Evolutionary conservation across 2,113 vertebrate genomes (phyloP).

Genomic region (Emydocephalus ijimae): DNA sequence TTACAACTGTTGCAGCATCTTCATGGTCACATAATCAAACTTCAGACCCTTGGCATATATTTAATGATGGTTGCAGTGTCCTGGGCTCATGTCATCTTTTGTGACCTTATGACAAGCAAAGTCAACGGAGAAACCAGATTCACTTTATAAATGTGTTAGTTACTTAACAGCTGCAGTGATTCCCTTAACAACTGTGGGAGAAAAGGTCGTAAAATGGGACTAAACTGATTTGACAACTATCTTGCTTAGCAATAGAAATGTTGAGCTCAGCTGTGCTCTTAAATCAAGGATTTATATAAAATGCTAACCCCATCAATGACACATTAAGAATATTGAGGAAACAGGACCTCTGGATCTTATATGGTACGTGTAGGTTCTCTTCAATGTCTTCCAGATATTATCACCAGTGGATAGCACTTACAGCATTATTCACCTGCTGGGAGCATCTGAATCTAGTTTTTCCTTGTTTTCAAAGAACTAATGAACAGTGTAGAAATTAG

Average conservation of each 20-base stretch:
- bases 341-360: not conserved
- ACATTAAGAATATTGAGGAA: not conserved
- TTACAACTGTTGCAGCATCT: too few relatives aligned
- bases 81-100: too few relatives aligned
- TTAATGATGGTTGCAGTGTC: too few relatives aligned
- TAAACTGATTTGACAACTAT: not conserved
- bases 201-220: not conserved
- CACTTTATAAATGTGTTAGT: not conserved
- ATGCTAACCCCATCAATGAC: not conserved
- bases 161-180: not conserved
- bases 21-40: too few relatives aligned
- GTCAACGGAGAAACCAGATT: not conserved
- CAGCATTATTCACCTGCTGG: not conserved
- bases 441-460: not conserved
- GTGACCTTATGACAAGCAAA: not conserved
- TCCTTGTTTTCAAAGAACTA: not conserved
- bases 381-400: not conserved
- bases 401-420: not conserved
- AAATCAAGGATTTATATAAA: not conserved
- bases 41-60: too few relatives aligned
- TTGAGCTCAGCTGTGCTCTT: not conserved
- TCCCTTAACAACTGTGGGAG: not conserved
- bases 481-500: not conserved
- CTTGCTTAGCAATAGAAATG: not conserved
- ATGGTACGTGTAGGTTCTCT: not conserved